phyloP scores from a whole-genome alignment of 2,113 vertebrate genomes.

The Pogonocichla stellata region DNA sequence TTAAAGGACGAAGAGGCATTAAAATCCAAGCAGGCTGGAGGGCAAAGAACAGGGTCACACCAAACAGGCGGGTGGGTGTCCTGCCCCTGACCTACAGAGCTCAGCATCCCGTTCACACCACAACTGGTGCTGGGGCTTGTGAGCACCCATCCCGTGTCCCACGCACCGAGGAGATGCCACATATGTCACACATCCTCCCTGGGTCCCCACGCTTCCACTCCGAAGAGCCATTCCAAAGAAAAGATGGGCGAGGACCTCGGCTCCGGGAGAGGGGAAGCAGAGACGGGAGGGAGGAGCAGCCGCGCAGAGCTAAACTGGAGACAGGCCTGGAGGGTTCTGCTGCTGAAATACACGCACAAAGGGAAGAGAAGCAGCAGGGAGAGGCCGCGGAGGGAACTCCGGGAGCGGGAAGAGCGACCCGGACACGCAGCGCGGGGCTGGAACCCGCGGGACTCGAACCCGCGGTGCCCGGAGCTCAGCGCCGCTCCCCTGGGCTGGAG shows the following conservation, averaged over 20 bases:
- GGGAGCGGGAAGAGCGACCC: fast-evolving
- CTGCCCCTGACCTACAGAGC: fast-evolving
- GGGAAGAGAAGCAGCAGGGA: not conserved
- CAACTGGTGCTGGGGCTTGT: fast-evolving
- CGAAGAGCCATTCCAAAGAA: fast-evolving
- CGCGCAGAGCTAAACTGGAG: fast-evolving
- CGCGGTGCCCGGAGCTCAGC: fast-evolving
- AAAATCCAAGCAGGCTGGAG: not conserved
- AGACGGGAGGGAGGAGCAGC: fast-evolving
- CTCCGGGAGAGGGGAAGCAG: not conserved
- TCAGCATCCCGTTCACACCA: not conserved
- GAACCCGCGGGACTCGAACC: not conserved
- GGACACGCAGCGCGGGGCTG: fast-evolving
- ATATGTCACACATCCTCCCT: fast-evolving
- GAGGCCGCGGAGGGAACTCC: fast-evolving
- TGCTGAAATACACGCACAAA: fast-evolving
- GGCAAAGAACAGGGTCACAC: fast-evolving
- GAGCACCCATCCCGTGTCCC: not conserved
- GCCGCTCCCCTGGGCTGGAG: not conserved
- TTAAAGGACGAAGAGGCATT: not conserved
- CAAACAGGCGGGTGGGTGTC: fast-evolving
- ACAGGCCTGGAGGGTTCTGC: not conserved
- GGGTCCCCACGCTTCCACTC: fast-evolving
- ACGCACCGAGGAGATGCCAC: fast-evolving
- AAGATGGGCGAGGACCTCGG: fast-evolving